Evolutionary conservation across 2,888 invertebrate species (phyloP).

Genomic region (Mactromeris polynyma): DNA sequence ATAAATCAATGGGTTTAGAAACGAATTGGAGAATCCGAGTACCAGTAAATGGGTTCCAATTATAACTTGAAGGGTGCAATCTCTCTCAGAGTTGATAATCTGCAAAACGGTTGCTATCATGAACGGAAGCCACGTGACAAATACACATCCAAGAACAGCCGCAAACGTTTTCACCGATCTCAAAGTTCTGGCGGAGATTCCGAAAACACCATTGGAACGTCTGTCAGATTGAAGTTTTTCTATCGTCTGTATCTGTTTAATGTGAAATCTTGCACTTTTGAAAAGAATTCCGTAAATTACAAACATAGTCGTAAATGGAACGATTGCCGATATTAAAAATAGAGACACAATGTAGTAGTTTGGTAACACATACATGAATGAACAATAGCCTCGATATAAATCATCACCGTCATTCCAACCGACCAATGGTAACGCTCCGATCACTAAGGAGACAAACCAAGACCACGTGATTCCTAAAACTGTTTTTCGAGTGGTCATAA

Average conservation of each 20-base stretch:
- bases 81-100: slow-evolving; percentile 49
- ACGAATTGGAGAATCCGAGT: slow-evolving; percentile 82
- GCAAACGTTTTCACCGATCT: slow-evolving; percentile 75
- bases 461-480: slow-evolving; percentile 65
- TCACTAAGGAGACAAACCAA: slow-evolving; percentile 73
- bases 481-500: slow-evolving; percentile 73
- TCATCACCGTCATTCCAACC: slow-evolving; percentile 76
- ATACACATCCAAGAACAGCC: slow-evolving; percentile 75
- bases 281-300: slow-evolving; percentile 73
- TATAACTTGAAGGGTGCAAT: slow-evolving; percentile 74
- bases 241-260: slow-evolving; percentile 75
- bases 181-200: slow-evolving; percentile 72
- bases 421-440: slow-evolving; percentile 78
- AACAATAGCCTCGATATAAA: slow-evolving; percentile 73
- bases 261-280: slow-evolving; percentile 73
- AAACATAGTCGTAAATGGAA: slow-evolving; percentile 76
- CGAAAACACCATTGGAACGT: slow-evolving; percentile 60
- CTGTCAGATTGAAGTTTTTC: slow-evolving; percentile 67
- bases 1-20: slow-evolving; percentile 82
- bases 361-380: slow-evolving; percentile 75
- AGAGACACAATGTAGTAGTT: slow-evolving; percentile 72
- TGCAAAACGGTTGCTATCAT: slow-evolving; percentile 70
- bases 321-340: slow-evolving; percentile 63
- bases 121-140: slow-evolving; percentile 79
- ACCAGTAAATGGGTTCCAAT: slow-evolving; percentile 78